Evolutionary conservation across 2,113 vertebrate genomes (phyloP), one percentile per base, ranked within the genome.

Genomic region (Gorsachius goisagi): DNA sequence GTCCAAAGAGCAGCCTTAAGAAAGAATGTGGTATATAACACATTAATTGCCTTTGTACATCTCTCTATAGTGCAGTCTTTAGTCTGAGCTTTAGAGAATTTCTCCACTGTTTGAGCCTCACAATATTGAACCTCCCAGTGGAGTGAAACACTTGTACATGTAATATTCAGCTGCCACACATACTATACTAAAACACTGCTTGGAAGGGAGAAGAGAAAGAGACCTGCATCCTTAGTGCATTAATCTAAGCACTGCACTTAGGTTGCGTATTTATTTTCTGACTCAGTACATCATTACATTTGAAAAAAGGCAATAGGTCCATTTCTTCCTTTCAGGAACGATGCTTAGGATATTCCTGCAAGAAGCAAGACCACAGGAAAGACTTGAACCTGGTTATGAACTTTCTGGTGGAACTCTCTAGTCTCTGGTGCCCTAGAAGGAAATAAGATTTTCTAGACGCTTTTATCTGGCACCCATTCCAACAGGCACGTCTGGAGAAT

Each of bases 391-490:
- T 56, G 4, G 2, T 52, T 67, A 49, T 39, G 14, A 52, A 19
- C 12, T 68, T 67, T 12, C 10, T 67, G 7, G 1, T 59, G 32
- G 9, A 68, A 52, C 30, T 9, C 0, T 82, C 5, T 37, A 10
- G 19, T 69, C 2, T 67, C 17, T 67, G 26, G 9, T 44, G 4
- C 30, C 11, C 16, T 52, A 20, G 15, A 75, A 85, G 33, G 15
- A 67, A 68, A 23, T 15, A 35, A 24, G 4, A 4, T 4, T 32
- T 83, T 74, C 22, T 22, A 44, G 32, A 21, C 21, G 1, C 0
- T 37, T 64, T 71, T 71, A 0, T 35, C n/a, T 47, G 12, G 8
- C 3, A 1, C 2, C 4, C 69, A 17, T 10, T 84, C 15, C 20
- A 13, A 49, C 19, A 76, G 4, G 9, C 5, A 8, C 23, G 2